phyloP scores from a whole-genome alignment of 2,797 vertebrate species.

The Synaphobranchus kaupii region DNA sequence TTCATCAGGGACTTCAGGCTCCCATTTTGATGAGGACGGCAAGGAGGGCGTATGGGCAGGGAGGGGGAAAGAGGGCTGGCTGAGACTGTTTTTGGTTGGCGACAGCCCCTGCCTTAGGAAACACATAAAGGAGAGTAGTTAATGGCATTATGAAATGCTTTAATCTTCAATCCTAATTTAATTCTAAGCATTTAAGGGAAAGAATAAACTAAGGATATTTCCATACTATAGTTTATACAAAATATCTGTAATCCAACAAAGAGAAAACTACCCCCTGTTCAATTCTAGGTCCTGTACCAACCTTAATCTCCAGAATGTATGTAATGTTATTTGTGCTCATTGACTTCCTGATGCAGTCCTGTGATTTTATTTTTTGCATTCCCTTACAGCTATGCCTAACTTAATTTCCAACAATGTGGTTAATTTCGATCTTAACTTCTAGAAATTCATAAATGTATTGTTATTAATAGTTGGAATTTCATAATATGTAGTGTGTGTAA shows the following conservation, averaged over 20 bases:
- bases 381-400: not conserved
- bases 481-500: not conserved
- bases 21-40: not conserved
- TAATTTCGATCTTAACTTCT: not conserved
- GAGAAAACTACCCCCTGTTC: not conserved
- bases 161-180: not conserved
- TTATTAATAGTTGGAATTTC: not conserved
- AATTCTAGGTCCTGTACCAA: not conserved
- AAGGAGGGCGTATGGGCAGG: not conserved
- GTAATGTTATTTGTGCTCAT: not conserved
- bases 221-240: not conserved
- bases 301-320: not conserved
- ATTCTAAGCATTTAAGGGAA: not conserved
- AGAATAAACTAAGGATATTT: not conserved
- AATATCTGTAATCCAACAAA: not conserved
- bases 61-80: not conserved
- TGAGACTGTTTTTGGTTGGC: not conserved
- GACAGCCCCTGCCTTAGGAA: not conserved
- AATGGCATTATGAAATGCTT: not conserved
- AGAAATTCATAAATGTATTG: not conserved
- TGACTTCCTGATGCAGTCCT: not conserved
- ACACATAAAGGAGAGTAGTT: not conserved
- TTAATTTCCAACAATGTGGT: not conserved
- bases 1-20: slow-evolving; percentile 29
- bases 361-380: not conserved